phyloP scores from a whole-genome alignment of 2,888 invertebrate genomes.

The Tachina grossa region DNA sequence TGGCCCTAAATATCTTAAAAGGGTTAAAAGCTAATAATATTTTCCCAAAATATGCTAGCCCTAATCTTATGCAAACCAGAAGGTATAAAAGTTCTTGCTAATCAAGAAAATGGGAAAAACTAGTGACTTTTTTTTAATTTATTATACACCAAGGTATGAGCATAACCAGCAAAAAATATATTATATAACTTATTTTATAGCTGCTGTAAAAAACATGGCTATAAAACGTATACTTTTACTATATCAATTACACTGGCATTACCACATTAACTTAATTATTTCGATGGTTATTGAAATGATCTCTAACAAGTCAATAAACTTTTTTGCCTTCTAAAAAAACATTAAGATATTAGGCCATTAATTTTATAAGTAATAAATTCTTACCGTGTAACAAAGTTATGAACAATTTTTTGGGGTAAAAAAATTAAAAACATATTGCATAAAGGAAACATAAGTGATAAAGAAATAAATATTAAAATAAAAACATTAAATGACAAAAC shows the following conservation, averaged over 20 bases:
- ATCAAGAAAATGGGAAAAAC: no score
- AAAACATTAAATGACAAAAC: not conserved
- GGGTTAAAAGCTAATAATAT: no score
- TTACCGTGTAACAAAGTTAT: constrained; percentile 55
- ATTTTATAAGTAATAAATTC: not conserved
- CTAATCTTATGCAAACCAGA: no score
- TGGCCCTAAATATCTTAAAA: no score
- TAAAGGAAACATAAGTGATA: constrained; percentile 22
- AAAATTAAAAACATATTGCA: not conserved
- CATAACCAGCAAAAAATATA: not conserved
- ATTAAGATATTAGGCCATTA: constrained; percentile 29
- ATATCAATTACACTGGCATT: no score
- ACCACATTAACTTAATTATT: not conserved
- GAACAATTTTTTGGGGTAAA: constrained; percentile 9
- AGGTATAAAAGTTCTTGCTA: no score
- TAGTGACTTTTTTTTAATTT: not conserved
- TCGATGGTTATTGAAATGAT: not conserved
- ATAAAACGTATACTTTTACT: no score
- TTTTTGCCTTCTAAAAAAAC: constrained; percentile 9
- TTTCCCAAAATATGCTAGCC: no score
- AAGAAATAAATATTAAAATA: not conserved
- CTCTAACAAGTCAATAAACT: constrained; percentile 19
- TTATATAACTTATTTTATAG: constrained; percentile 3
- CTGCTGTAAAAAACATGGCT: constrained; percentile 12
- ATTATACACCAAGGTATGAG: not conserved